Evolutionary conservation across 2,797 vertebrate species (phyloP).

Genomic region (Taeniopygia guttata): DNA sequence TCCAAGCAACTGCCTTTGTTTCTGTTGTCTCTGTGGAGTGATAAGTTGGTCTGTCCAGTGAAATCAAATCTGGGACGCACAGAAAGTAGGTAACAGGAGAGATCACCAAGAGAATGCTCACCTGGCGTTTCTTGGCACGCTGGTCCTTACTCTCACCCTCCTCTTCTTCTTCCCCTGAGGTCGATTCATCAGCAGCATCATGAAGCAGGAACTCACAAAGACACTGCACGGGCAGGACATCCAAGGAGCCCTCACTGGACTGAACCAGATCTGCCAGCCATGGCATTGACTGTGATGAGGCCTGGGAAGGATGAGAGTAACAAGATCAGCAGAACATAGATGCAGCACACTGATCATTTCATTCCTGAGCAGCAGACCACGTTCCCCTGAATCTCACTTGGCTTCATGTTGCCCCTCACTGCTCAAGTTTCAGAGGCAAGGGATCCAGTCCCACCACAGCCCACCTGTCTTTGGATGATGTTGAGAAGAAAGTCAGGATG

Average conservation of each 20-base stretch:
- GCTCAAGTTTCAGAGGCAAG: background rate
- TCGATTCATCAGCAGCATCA: slow-evolving; percentile 87
- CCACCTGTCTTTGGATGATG: slow-evolving; percentile 97
- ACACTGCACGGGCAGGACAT: slow-evolving; percentile 96
- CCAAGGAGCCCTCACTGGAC: slow-evolving; percentile 95
- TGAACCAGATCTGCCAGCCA: slow-evolving; percentile 98
- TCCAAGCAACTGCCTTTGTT: slow-evolving; percentile 93
- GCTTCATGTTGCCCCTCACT: background rate
- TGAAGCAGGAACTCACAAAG: slow-evolving; percentile 97
- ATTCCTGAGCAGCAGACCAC: background rate
- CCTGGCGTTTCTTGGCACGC: slow-evolving; percentile 90
- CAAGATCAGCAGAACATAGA: background rate
- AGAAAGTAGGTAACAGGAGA: background rate
- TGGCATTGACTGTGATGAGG: slow-evolving; percentile 98
- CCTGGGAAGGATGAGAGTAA: slow-evolving; percentile 68
- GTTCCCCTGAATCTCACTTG: background rate
- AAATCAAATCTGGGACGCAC: background rate
- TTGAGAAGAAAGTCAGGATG: slow-evolving; percentile 95
- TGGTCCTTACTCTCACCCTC: slow-evolving; percentile 96
- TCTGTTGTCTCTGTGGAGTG: slow-evolving; percentile 87
- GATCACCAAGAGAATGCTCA: background rate
- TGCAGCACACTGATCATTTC: background rate
- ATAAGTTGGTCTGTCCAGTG: background rate
- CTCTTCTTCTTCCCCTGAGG: slow-evolving; percentile 89
- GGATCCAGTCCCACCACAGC: background rate